phyloP scores from a whole-genome alignment of 2,797 vertebrate genomes.

The Anabas testudineus region DNA sequence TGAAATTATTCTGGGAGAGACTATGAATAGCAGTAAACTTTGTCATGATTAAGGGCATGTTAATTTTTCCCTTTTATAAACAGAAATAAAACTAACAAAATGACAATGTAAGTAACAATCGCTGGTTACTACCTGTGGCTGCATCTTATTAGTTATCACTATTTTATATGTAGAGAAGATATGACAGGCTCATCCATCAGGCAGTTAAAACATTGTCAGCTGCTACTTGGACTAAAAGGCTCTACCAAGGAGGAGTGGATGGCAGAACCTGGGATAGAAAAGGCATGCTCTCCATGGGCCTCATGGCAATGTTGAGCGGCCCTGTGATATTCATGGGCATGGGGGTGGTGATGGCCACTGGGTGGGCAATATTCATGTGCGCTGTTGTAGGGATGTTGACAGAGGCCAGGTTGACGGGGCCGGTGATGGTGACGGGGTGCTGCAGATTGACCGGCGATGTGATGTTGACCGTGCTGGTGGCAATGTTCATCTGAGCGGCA shows the following conservation, averaged over 20 bases:
- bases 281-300: constrained; percentile 89
- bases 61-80: constrained; percentile 13
- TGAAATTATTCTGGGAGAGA: too few species aligned
- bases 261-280: constrained; percentile 98
- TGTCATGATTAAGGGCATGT: constrained; percentile 4
- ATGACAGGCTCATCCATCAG: constrained; percentile 18
- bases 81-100: constrained; percentile 16
- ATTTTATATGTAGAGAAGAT: background rate
- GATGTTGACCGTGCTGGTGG: constrained; percentile 95
- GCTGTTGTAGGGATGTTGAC: constrained; percentile 83
- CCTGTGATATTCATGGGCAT: constrained; percentile 94
- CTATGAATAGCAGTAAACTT: background rate
- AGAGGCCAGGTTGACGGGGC: constrained; percentile 94
- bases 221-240: background rate
- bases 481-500: constrained; percentile 96
- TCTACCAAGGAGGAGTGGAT: constrained; percentile 96
- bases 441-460: constrained; percentile 93
- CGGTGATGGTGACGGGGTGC: constrained; percentile 95
- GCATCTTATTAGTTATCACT: background rate
- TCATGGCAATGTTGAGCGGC: constrained; percentile 94
- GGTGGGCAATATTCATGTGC: constrained; percentile 95
- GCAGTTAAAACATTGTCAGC: constrained; percentile 53
- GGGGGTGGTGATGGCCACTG: constrained; percentile 94
- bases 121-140: background rate
- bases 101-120: constrained; percentile 2